Evolutionary conservation across 2,797 vertebrate genomes (phyloP).

Genomic region (Enteromius unitaeniatus): DNA sequence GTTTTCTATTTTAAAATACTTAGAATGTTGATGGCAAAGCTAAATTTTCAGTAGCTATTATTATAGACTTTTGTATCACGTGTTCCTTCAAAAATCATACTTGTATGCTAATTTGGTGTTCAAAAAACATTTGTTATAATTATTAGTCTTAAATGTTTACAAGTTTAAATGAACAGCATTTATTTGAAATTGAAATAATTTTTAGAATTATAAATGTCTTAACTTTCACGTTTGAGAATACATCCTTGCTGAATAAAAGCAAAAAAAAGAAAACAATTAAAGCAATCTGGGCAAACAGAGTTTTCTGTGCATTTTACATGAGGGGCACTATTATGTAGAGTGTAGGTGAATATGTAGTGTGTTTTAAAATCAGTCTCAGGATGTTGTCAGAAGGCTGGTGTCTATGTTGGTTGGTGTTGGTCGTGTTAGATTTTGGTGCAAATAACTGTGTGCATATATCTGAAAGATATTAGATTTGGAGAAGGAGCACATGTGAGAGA

Average conservation of each 20-base stretch:
- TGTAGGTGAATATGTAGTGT: neutral
- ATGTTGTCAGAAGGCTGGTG: neutral
- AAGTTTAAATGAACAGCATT: neutral
- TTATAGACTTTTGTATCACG: neutral
- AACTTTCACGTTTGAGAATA: neutral
- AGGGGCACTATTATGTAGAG: neutral
- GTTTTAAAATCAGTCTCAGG: neutral
- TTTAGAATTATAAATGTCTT: neutral
- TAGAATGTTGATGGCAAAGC: neutral
- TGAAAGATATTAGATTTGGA: neutral
- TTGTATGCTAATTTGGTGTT: too few relatives aligned
- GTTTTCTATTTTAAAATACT: neutral
- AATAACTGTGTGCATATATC: neutral
- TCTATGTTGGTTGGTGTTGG: neutral
- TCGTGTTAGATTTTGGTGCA: neutral
- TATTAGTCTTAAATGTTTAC: neutral
- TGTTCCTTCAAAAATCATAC: neutral
- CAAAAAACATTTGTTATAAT: neutral
- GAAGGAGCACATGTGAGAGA: slow-evolving; percentile 21
- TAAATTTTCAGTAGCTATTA: neutral
- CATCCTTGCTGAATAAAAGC: neutral
- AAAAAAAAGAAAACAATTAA: neutral
- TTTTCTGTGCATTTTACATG: neutral
- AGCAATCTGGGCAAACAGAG: neutral
- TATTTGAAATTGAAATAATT: neutral